These are phyloP conservation scores for Muscicapa striata DNA, from an alignment of 2,797 vertebrate genomes.

Conservation along the genomic window DNA sequence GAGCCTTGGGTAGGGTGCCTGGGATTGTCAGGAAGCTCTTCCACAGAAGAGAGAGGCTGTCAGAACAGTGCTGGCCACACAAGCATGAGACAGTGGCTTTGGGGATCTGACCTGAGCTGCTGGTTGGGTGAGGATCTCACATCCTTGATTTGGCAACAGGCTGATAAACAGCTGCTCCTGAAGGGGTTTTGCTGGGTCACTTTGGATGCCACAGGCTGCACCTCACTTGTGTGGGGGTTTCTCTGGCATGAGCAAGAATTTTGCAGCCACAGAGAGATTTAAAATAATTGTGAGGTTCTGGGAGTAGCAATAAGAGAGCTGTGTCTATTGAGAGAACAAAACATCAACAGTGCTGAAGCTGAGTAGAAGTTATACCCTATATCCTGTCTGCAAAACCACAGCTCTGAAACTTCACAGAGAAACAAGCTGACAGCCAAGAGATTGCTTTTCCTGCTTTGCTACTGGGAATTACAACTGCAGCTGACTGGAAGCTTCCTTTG, in stretches of 20 bases:
- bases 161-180: neutral
- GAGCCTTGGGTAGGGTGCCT: neutral
- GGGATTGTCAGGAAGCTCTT: neutral
- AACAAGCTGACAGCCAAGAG: neutral
- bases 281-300: neutral
- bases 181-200: neutral
- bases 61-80: fast-evolving
- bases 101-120: neutral
- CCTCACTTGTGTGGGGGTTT: neutral
- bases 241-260: neutral
- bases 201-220: neutral
- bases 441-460: neutral
- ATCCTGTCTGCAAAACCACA: neutral
- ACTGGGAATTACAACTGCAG: neutral
- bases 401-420: neutral
- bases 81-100: neutral
- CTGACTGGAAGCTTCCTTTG: neutral
- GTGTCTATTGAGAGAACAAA: neutral
- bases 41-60: neutral
- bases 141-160: neutral
- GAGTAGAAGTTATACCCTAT: neutral
- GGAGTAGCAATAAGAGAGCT: neutral
- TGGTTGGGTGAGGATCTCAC: neutral
- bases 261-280: neutral
- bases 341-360: neutral